These are phyloP conservation scores for Myrmecobius fasciatus DNA, from an alignment of 2,113 vertebrate species.

Conservation along the genomic window DNA sequence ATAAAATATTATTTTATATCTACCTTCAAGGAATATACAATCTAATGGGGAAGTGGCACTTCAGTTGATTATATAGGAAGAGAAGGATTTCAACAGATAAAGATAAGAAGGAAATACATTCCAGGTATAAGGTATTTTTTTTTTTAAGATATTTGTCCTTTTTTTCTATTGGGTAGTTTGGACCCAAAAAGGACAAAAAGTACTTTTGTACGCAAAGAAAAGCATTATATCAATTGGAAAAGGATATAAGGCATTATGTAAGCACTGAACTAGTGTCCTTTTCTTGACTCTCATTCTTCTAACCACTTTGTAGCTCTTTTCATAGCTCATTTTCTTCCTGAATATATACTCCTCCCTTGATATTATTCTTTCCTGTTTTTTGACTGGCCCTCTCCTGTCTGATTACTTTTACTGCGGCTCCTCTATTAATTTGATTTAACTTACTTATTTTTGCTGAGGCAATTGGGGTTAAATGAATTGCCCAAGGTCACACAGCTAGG, in stretches of 20 bases:
- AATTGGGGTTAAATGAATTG: too few species aligned
- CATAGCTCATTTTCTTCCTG: too few species aligned
- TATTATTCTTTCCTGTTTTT: too few species aligned
- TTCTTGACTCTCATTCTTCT: too few species aligned
- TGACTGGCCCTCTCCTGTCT: too few species aligned
- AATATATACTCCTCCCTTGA: too few species aligned
- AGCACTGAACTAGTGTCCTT: neutral
- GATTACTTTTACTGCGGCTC: too few species aligned
- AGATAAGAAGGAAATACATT: neutral
- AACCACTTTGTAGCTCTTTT: too few species aligned
- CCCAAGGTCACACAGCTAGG: too few species aligned
- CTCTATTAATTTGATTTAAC: too few species aligned
- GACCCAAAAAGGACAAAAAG: neutral
- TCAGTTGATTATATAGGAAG: neutral
- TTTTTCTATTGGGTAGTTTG: neutral
- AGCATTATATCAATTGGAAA: neutral
- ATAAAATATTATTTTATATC: neutral
- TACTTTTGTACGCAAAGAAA: neutral
- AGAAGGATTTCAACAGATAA: neutral
- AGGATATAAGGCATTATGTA: neutral
- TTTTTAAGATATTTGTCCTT: neutral
- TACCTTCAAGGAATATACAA: neutral
- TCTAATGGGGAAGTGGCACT: neutral
- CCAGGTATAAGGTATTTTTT: neutral
- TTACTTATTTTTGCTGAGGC: too few species aligned